Base-by-base conservation (phyloP, 2,888 invertebrate species). In the Syrista parreyssii region DNA sequence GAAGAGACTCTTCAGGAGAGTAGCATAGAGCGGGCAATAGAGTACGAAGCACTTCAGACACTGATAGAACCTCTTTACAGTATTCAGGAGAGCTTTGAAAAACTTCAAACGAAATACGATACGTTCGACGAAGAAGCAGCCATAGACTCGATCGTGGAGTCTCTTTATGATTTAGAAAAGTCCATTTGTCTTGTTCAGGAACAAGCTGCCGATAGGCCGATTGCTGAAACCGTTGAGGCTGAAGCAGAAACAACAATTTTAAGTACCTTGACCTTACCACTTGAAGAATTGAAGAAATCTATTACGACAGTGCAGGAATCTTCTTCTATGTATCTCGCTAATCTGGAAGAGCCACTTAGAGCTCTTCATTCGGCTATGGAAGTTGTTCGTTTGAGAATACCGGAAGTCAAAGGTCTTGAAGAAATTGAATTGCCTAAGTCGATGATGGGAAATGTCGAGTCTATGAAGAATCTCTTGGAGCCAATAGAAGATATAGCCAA, bases 111-210 rank as follows among this genome's bases (percentile, higher is more conserved):
- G 31, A 81, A 79, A 15, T 15, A 76, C 1, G 31, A 82, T 12
- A 32, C 71, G 11, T 76, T 76, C 0, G 81, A 83, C 11, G 82
- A 85, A 31, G 82, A 84, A 78, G 81, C 81, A 33, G 80, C 77
- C 35, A 78, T 87, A 9, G 83, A 86, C 4, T 82, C 83, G 3
- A 82, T 88, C 15, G 86, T 87, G 0, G 84, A 87, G 12, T 86
- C 88, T 2, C 76, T 88, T 11, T 84, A 83, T 0, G 86, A 86
- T 68, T 79, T 88, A 3, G 86, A 87, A 15, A 84, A 83, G 74
- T 81, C 82, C n/a, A 86, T 88, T 79, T 85, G 84, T n/a, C 68
- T 80, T 32, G 68, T 88, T 9, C 83, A 87, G 31, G 82, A 84
- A 77, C 84, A 84, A 75, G 76, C 84, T 31, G 76, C 77, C 30